Evolutionary conservation across 2,113 vertebrate genomes (phyloP), one percentile per base, ranked within the genome.

Genomic region (Thomomys bottae): DNA sequence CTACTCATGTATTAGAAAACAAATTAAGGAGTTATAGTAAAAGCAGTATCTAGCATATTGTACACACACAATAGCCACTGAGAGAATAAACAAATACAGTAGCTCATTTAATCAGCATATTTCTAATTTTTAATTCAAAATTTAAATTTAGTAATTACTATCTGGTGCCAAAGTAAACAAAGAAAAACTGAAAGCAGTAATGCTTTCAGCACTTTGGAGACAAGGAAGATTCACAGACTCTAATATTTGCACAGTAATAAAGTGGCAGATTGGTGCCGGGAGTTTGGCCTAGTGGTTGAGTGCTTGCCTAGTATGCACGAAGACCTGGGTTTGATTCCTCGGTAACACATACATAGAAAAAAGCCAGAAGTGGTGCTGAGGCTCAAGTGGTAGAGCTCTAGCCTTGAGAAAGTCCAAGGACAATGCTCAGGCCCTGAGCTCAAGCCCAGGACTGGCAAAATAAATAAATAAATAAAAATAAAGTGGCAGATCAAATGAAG

Each of bases 71-170:
- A 72, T 59, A 84, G 18, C 9, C 84, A 70, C 45, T 87, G 45
- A 67, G 24, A 68, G 40, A 85, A 83, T n/a, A 38, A 88, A 80
- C n/a, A 38, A 84, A 61, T 93, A 23, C 26, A 80, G 63, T 84
- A 81, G 86, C 3, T 11, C 30, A 59, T 73, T 72, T 87, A 86
- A 71, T 54, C 9, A 89, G 24, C 32, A 77, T 38, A 73, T 45
- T 91, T 87, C 49, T 45, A 59, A 84, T 85, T 5, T 24, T 45
- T 20, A 90, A 34, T 88, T 70, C 4, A n/a, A 85, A 94, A 57
- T 75, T 87, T 84, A 67, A 92, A 86, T 82, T 80, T 32, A 84
- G 45, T 79, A 77, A 54, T 64, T 20, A 78, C 9, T 32, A 82
- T 40, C 61, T 23, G 54, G 34, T 90, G n/a, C 26, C 49, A 10